These are phyloP conservation scores for Eupithecia vulgata DNA, from an alignment of 2,888 invertebrate species.

Conservation along the genomic window DNA sequence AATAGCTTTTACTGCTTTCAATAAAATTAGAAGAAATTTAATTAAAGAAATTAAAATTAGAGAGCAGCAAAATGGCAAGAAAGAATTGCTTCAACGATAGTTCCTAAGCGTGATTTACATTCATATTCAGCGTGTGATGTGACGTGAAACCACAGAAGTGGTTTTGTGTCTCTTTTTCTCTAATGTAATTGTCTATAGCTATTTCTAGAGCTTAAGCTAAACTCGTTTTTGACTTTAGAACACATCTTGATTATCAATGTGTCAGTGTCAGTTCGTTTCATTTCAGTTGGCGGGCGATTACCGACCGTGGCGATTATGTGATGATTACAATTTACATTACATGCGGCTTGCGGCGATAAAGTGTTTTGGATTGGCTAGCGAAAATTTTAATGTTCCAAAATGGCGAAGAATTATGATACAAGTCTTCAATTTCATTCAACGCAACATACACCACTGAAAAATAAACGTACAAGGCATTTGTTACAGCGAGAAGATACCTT, in stretches of 20 bases:
- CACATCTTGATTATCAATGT: not conserved
- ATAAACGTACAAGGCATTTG: conserved; percentile 65
- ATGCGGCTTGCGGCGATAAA: too few relatives aligned
- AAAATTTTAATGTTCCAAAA: not conserved
- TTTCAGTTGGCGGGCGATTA: conserved; percentile 1
- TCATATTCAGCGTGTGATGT: not conserved
- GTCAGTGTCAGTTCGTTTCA: not conserved
- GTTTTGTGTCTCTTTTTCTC: not conserved
- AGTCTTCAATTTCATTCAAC: conserved; percentile 67
- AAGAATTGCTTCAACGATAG: not conserved
- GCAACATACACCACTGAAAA: conserved; percentile 69
- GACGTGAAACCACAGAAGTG: not conserved
- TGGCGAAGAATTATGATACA: conserved; percentile 60
- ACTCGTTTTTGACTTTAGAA: not conserved
- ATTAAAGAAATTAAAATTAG: too few relatives aligned
- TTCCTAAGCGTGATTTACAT: not conserved
- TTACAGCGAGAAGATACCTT: conserved; percentile 73
- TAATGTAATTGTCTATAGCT: not conserved
- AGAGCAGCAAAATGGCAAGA: not conserved
- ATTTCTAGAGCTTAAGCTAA: not conserved
- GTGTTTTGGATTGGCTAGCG: not conserved
- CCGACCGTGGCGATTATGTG: too few relatives aligned
- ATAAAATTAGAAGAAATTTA: too few relatives aligned
- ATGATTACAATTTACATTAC: too few relatives aligned
- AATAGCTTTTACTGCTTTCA: too few relatives aligned